Percentiles rank a stretch among this genome's conserved stretches.
phyloP scores from a whole-genome alignment of 2,797 vertebrate genomes.

The Borostomias antarcticus region DNA sequence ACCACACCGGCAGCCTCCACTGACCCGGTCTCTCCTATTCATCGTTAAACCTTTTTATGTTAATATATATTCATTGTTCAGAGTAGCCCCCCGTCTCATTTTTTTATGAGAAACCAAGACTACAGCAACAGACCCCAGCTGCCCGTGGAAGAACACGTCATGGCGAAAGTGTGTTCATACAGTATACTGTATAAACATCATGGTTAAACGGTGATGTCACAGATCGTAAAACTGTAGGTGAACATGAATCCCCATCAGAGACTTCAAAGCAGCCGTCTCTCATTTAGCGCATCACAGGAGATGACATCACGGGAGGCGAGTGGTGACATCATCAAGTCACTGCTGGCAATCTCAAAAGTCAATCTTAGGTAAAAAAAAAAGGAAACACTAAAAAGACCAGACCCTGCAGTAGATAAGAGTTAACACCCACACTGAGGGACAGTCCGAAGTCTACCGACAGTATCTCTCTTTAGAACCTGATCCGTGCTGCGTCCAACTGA shows the following conservation, averaged over 20 bases:
- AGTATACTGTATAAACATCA: constrained; percentile 26
- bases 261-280: constrained; percentile 13
- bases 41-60: too few species aligned
- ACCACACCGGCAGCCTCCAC: constrained; percentile 25
- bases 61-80: constrained; percentile 35
- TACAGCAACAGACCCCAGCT: constrained; percentile 25
- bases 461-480: constrained; percentile 5
- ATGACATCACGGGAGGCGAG: constrained; percentile 35
- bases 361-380: too few species aligned
- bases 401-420: not conserved
- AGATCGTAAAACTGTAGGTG: not conserved
- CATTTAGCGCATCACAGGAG: constrained; percentile 1
- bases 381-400: too few species aligned
- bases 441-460: constrained; percentile 15
- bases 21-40: constrained; percentile 3
- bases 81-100: constrained; percentile 23
- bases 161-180: constrained; percentile 39
- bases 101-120: constrained; percentile 8
- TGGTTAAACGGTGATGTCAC: not conserved
- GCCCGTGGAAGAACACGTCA: constrained; percentile 5
- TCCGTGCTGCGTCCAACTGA: constrained; percentile 30
- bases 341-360: too few species aligned
- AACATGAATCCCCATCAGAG: constrained; percentile 17
- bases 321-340: too few species aligned
- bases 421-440: constrained; percentile 11